These are phyloP conservation scores for Cephalotes varians DNA, from an alignment of 2,888 invertebrate species.

Conservation along the genomic window DNA sequence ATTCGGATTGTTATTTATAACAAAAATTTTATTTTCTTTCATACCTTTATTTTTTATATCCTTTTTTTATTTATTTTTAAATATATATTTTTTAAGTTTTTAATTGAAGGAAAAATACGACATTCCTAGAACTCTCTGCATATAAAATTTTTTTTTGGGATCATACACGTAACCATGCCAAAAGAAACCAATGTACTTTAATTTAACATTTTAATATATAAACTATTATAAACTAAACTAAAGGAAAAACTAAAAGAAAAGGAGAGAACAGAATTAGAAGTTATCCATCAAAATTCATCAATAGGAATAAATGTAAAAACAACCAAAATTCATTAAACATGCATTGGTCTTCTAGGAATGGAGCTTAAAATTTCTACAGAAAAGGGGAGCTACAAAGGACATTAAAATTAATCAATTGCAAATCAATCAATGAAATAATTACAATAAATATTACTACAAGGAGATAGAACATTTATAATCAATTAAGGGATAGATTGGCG, in stretches of 20 bases:
- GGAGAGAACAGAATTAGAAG: neutral
- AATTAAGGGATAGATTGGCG: neutral
- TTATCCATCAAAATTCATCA: neutral
- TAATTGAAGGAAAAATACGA: neutral
- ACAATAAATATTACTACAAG: constrained; percentile 44
- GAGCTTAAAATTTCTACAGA: constrained; percentile 23
- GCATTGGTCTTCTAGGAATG: constrained; percentile 41
- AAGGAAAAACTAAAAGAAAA: neutral
- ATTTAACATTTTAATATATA: neutral
- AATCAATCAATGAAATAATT: constrained; percentile 25
- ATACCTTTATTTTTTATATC: neutral
- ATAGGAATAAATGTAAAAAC: neutral
- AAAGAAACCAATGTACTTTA: constrained; percentile 36
- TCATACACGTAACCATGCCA: constrained; percentile 28
- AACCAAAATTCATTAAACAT: constrained; percentile 30
- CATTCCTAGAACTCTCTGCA: constrained; percentile 15
- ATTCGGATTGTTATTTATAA: neutral
- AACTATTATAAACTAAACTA: neutral
- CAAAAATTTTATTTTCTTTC: neutral
- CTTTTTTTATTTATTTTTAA: neutral
- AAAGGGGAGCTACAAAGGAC: neutral
- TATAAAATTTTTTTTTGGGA: neutral
- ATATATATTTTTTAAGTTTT: neutral
- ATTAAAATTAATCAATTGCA: constrained; percentile 14
- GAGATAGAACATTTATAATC: constrained; percentile 2